Percentiles rank a stretch among this genome's conserved stretches.
Evolutionary conservation across 2,888 invertebrate species (phyloP).

Genomic region (Spodoptera exigua): DNA sequence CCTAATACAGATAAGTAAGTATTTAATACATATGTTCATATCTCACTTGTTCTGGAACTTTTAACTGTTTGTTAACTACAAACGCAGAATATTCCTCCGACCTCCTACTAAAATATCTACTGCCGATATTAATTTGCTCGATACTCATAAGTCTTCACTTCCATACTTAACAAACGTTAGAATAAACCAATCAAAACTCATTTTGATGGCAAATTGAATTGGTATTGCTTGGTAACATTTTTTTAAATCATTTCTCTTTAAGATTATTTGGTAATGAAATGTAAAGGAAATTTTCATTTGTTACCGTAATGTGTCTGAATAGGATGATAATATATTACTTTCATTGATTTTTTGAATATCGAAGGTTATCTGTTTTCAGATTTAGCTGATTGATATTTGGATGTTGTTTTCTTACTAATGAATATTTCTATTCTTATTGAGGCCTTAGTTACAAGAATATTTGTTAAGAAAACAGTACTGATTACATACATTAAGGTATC

Average conservation of each 20-base stretch:
- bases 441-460: too few species aligned
- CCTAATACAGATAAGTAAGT: too few species aligned
- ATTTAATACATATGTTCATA: too few species aligned
- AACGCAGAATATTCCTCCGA: background rate
- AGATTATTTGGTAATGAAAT: conserved; percentile 19
- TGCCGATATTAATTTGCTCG: conserved; percentile 46
- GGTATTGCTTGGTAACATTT: conserved; percentile 18
- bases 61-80: too few species aligned
- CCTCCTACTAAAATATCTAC: conserved; percentile 36
- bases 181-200: conserved; percentile 46
- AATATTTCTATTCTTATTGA: too few species aligned
- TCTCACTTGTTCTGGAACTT: too few species aligned
- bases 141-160: conserved; percentile 38
- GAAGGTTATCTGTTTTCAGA: background rate
- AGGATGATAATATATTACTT: conserved; percentile 8
- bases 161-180: conserved; percentile 27
- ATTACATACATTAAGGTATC: too few species aligned
- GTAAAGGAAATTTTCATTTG: conserved; percentile 23
- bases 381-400: too few species aligned
- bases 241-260: conserved; percentile 32
- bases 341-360: conserved; percentile 14
- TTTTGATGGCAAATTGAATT: conserved; percentile 47
- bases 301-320: conserved; percentile 19
- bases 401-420: too few species aligned
- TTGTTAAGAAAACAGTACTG: too few species aligned